Evolutionary conservation across 1,140 invertebrate species (phyloP), one percentile per base, ranked within the genome.

Genomic region (Ylistrum balloti): DNA sequence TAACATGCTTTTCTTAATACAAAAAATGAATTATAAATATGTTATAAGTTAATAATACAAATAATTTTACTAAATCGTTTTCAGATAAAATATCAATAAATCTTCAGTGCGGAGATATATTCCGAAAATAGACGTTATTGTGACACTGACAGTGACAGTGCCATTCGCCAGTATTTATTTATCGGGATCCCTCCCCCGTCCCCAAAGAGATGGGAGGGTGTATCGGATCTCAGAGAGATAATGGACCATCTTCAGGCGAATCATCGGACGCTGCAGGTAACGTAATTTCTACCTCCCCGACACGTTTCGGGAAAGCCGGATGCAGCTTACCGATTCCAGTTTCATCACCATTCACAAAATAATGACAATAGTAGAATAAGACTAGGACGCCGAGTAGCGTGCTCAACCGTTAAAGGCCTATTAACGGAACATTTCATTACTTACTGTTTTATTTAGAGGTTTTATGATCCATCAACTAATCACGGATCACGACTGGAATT

Each of bases 181-280:
- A 74, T 28, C 56, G 56, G 17, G 56, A 74, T 74, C n/a, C 56
- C 56, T 74, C 56, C 56, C 90, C 89, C 88, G 90, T 90, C 91
- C 86, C 33, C 10, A 56, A 85, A 91, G 91, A 91, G 86, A 96
- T 96, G 96, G 96, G 96, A 94, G 95, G 96, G 93, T 96, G 96
- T 94, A 94, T 96, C 92, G 95, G 96, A 86, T 94, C 95, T 86
- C 94, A 95, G 90, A 93, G 95, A 93, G 94, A 95, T 90, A 94
- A 95, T 90, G 94, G 94, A 88, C 94, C 94, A 90, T 95, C 96
- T 41, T 94, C 94, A 74, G 94, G 95, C 28, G 95, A 96, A 92
- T 95, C 95, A 34, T 91, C 85, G 11, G 45, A 48, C 17, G 88
- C 88, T 28, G 88, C 88, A 89, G 74, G 85, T 89, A 86, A 85